Conservation (phyloP, 2,888 invertebrate genomes). For the Phyllotreta striolata region DNA sequence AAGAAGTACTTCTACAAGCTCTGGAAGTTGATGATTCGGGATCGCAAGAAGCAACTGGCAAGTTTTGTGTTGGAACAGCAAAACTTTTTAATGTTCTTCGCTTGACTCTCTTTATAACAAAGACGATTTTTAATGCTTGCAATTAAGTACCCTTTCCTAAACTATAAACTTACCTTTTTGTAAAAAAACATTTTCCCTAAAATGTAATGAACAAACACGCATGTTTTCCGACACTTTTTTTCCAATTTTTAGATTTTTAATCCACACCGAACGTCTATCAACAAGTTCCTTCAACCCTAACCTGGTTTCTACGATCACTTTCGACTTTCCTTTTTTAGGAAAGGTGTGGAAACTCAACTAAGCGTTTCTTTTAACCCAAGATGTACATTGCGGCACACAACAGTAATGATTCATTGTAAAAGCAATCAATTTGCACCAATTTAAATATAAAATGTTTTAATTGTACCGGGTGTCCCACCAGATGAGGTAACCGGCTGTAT, state of each 20-base stretch:
- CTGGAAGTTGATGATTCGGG: too few species aligned
- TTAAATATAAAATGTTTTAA: too few species aligned
- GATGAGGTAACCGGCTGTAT: too few species aligned
- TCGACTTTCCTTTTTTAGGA: conserved; percentile 17
- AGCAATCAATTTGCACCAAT: too few species aligned
- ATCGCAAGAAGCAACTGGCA: too few species aligned
- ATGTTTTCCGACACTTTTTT: conserved; percentile 3
- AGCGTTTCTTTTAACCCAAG: conserved; percentile 14
- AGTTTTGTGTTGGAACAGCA: too few species aligned
- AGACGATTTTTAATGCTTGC: too few species aligned
- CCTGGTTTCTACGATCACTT: conserved; percentile 8
- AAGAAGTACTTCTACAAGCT: too few species aligned
- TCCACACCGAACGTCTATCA: conserved; percentile 12
- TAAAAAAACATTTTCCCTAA: conserved; percentile 8
- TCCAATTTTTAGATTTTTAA: conserved; percentile 4
- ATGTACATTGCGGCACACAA: conserved; percentile 20
- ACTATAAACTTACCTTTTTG: neutral
- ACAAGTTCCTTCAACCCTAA: conserved; percentile 21
- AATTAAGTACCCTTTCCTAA: too few species aligned
- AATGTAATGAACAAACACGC: conserved; percentile 18
- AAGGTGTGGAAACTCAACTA: conserved; percentile 16
- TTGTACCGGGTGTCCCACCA: too few species aligned
- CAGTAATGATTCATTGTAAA: conserved; percentile 25
- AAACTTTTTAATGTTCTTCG: too few species aligned
- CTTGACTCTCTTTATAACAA: too few species aligned